phyloP scores from a whole-genome alignment of 1,140 invertebrate species.

The Mamestra configurata region DNA sequence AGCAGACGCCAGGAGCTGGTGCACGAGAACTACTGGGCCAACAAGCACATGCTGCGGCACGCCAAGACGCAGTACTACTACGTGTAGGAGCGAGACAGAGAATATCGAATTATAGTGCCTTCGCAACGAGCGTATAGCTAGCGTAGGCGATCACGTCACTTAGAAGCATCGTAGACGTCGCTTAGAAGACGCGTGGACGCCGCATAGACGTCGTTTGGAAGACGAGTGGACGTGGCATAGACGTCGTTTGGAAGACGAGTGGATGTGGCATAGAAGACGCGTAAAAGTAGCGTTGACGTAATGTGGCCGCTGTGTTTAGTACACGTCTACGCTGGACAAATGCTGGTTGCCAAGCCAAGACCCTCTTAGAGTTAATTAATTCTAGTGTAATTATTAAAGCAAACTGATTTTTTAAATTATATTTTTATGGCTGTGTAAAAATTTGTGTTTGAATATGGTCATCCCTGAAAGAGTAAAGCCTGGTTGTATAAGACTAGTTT shows the following conservation, averaged over 20 bases:
- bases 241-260: too few relatives aligned
- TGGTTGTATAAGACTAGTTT: too few relatives aligned
- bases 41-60: conserved; percentile 31
- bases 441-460: background rate
- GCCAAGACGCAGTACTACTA: conserved; percentile 52
- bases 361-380: background rate
- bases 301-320: too few relatives aligned
- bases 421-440: background rate
- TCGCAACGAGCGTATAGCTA: too few relatives aligned
- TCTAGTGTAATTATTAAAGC: conserved; percentile 2
- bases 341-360: background rate
- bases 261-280: too few relatives aligned
- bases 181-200: too few relatives aligned
- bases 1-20: conserved; percentile 67
- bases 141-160: too few relatives aligned
- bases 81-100: conserved; percentile 13
- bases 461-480: too few relatives aligned
- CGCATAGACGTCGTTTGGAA: too few relatives aligned
- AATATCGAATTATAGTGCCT: background rate
- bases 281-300: too few relatives aligned
- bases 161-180: too few relatives aligned
- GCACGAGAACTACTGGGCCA: conserved; percentile 50
- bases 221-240: too few relatives aligned
- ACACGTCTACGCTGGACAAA: background rate
- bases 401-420: conserved; percentile 23